phyloP scores from a whole-genome alignment of 2,888 invertebrate genomes.

The Microplitis deprimator region DNA sequence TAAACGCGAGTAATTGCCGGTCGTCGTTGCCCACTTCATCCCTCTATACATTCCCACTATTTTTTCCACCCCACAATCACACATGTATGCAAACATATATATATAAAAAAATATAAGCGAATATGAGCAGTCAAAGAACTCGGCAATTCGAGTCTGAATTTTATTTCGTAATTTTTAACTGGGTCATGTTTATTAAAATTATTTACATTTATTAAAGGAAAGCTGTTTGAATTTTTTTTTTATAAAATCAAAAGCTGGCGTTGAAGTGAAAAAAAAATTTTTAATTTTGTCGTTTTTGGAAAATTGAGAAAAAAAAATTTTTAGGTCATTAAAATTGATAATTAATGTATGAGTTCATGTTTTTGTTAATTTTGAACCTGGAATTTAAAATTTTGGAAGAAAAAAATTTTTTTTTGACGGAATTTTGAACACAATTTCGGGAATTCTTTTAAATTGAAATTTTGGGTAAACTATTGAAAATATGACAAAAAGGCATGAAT shows the following conservation, averaged over 20 bases:
- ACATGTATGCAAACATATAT: neutral
- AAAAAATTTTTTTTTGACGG: too few relatives aligned
- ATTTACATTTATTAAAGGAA: neutral
- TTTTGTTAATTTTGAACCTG: too few relatives aligned
- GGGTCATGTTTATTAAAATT: neutral
- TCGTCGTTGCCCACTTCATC: constrained; percentile 41
- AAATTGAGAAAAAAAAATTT: too few relatives aligned
- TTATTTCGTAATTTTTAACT: neutral
- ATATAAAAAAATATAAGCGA: neutral
- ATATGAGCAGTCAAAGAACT: neutral
- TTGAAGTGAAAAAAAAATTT: neutral
- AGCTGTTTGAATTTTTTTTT: neutral
- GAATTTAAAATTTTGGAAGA: too few relatives aligned
- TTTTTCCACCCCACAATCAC: neutral
- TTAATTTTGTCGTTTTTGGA: neutral
- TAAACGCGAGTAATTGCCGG: constrained; percentile 70
- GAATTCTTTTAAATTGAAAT: too few relatives aligned
- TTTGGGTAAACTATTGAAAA: too few relatives aligned
- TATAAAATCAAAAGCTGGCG: neutral
- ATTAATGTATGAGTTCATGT: too few relatives aligned
- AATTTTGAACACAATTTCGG: too few relatives aligned
- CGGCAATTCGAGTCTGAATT: neutral
- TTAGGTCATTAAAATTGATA: too few relatives aligned
- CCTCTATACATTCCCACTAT: neutral
- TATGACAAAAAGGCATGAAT: too few relatives aligned